Evolutionary conservation across 2,113 vertebrate genomes (phyloP).

Genomic region (Crocuta crocuta): DNA sequence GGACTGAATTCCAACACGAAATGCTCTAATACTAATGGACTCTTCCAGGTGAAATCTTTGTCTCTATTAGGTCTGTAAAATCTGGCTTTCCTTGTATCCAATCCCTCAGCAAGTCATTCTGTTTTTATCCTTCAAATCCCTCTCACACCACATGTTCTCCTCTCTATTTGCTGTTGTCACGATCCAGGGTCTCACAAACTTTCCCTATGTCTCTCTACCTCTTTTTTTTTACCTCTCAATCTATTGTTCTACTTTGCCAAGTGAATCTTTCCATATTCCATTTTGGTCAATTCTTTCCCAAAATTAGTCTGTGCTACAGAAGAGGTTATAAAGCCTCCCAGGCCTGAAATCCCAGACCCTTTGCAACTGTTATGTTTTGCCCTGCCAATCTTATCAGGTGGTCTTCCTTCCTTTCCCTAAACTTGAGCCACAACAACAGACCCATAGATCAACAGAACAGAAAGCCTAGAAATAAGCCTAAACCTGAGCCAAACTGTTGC

Average conservation of each 20-base stretch:
- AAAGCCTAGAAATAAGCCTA: background rate
- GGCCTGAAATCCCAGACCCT: background rate
- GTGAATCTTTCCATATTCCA: background rate
- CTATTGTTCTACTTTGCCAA: background rate
- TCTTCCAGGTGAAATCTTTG: background rate
- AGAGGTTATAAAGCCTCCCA: background rate
- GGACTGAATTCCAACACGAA: background rate
- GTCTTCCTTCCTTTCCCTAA: background rate
- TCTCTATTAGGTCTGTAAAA: background rate
- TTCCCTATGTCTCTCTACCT: background rate
- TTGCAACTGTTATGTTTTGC: background rate
- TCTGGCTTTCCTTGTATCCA: background rate
- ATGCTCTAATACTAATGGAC: background rate
- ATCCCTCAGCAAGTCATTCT: background rate
- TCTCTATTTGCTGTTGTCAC: background rate
- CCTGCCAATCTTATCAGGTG: too few species aligned
- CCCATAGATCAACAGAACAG: background rate
- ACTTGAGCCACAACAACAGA: background rate
- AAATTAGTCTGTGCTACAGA: background rate
- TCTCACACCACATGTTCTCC: background rate
- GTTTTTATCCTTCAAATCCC: background rate
- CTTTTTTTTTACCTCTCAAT: background rate
- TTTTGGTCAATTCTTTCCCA: background rate
- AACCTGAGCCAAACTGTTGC: background rate
- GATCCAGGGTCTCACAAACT: background rate